A percentile compares a stretch with the other conserved stretches of the same genome.
Evolutionary conservation across 2,888 invertebrate genomes (phyloP).

Genomic region (Zaprionus obscuricornis): DNA sequence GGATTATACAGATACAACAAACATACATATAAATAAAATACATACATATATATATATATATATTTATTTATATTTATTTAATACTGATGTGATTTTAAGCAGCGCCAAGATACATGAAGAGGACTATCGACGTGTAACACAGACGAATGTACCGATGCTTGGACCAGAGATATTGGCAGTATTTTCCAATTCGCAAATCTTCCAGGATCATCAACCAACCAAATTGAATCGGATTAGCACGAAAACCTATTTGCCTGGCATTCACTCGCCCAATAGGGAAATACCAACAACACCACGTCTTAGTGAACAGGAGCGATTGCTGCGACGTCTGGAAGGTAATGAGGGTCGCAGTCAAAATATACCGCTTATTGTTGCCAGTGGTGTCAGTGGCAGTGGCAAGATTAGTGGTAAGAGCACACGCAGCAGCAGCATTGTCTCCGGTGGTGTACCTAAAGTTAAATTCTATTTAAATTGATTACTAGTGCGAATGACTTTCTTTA

Average conservation of each 20-base stretch:
- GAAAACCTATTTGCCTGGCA: conserved; percentile 76
- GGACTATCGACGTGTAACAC: conserved; percentile 83
- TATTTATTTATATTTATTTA: conserved; percentile 1
- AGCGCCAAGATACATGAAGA: conserved; percentile 83
- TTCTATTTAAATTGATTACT: conserved; percentile 75
- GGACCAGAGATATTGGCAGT: conserved; percentile 83
- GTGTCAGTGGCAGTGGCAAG: conserved; percentile 55
- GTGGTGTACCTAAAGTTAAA: conserved; percentile 78
- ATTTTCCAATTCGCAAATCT: conserved; percentile 83
- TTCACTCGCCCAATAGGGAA: conserved; percentile 80
- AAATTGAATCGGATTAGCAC: conserved; percentile 81
- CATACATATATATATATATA: no score
- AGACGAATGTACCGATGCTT: conserved; percentile 83
- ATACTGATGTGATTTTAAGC: conserved; percentile 1
- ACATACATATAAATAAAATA: no score
- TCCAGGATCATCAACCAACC: conserved; percentile 83
- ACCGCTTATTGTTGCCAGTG: conserved; percentile 42
- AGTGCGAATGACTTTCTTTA: conserved; percentile 16
- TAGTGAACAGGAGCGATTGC: conserved; percentile 81
- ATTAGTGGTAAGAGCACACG: conserved; percentile 73
- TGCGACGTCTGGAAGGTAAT: conserved; percentile 83
- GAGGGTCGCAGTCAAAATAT: conserved; percentile 37
- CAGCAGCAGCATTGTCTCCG: conserved; percentile 67
- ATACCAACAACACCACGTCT: conserved; percentile 78
- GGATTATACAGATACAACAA: no score